These are phyloP conservation scores for Lagocephalus sceleratus DNA, from an alignment of 2,797 vertebrate genomes.

Conservation along the genomic window DNA sequence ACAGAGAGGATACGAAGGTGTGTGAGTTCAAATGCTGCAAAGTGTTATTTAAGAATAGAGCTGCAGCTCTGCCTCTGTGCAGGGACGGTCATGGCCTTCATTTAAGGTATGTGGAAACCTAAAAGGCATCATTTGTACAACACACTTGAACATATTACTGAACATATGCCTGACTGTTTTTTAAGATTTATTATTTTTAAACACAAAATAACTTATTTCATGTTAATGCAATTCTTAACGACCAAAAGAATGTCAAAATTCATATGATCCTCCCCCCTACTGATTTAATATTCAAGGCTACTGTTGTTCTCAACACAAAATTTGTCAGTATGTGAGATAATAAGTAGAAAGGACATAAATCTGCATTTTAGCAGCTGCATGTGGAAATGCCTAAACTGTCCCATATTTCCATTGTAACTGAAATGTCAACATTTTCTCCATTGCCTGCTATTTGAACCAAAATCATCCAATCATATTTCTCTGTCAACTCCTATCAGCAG, in stretches of 20 bases:
- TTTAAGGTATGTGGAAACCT: slow-evolving; percentile 4
- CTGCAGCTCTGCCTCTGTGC: neutral
- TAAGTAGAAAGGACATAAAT: slow-evolving; percentile 12
- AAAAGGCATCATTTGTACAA: slow-evolving; percentile 22
- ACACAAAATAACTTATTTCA: too few species aligned
- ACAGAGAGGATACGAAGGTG: slow-evolving; percentile 7
- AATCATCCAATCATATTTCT: neutral
- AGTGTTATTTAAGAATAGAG: slow-evolving; percentile 17
- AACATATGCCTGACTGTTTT: too few species aligned
- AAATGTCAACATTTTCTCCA: neutral
- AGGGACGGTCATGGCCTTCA: neutral
- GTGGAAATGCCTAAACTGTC: neutral
- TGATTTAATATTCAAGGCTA: too few species aligned
- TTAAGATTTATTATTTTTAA: too few species aligned
- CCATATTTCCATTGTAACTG: neutral
- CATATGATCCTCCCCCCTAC: too few species aligned
- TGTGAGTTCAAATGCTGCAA: slow-evolving; percentile 13
- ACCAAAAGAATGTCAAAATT: too few species aligned
- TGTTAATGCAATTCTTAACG: too few species aligned
- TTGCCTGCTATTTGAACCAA: neutral
- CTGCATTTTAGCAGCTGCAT: neutral
- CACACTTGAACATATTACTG: too few species aligned
- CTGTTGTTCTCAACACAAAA: neutral
- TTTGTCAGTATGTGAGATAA: slow-evolving; percentile 9
- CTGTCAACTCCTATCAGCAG: neutral